These are phyloP conservation scores for Platichthys stellatus DNA, from an alignment of 2,113 vertebrate genomes.

Conservation along the genomic window DNA sequence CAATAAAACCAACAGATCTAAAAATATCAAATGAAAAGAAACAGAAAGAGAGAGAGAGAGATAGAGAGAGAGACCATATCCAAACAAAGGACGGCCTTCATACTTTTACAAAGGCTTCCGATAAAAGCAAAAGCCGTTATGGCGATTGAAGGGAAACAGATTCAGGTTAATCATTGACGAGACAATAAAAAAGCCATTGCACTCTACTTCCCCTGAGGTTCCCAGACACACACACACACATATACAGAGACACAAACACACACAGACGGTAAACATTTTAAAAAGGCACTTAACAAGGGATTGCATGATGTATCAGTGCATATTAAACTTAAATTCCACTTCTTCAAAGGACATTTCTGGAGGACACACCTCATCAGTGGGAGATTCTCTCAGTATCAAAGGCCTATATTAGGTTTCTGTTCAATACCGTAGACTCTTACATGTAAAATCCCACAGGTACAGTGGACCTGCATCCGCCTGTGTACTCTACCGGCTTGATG, in stretches of 20 bases:
- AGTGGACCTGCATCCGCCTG: slow-evolving; percentile 12
- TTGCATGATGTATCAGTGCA: slow-evolving; percentile 74
- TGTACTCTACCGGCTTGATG: slow-evolving; percentile 39
- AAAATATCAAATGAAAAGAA: slow-evolving; percentile 45
- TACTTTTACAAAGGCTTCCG: slow-evolving; percentile 47
- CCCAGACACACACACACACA: slow-evolving; percentile 42
- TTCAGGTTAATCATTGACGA: slow-evolving; percentile 57
- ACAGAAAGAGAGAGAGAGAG: not conserved
- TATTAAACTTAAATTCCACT: slow-evolving; percentile 55
- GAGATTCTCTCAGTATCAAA: slow-evolving; percentile 17
- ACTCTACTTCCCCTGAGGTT: slow-evolving; percentile 73
- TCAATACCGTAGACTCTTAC: slow-evolving; percentile 20
- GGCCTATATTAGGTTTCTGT: slow-evolving; percentile 4
- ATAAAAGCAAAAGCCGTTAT: slow-evolving; percentile 57
- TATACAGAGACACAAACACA: slow-evolving; percentile 43
- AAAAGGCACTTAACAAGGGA: slow-evolving; percentile 78
- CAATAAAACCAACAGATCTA: slow-evolving; percentile 60
- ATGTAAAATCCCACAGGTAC: slow-evolving; percentile 23
- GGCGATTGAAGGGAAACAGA: slow-evolving; percentile 45
- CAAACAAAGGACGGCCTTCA: slow-evolving; percentile 24
- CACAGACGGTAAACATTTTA: slow-evolving; percentile 66
- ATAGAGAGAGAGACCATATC: slow-evolving; percentile 2
- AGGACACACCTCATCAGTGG: slow-evolving; percentile 42
- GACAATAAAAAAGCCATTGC: slow-evolving; percentile 50
- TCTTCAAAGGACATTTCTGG: slow-evolving; percentile 42